Conservation (phyloP, 1,140 invertebrate species). For the Panulirus ornatus region DNA sequence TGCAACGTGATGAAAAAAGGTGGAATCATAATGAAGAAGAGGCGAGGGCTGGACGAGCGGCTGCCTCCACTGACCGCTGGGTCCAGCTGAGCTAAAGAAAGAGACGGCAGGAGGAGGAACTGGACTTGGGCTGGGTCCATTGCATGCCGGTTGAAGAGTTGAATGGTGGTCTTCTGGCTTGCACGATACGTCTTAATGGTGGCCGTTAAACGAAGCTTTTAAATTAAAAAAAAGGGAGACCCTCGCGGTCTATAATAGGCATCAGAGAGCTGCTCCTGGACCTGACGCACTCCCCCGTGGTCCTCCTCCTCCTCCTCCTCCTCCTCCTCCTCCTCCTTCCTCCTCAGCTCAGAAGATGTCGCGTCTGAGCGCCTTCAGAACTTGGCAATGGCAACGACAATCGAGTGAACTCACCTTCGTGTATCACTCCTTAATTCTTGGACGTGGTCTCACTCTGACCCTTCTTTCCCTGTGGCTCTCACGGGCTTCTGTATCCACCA, state of each 20-base stretch:
- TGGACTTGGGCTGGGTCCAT: constrained; percentile 55
- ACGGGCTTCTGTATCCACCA: no score
- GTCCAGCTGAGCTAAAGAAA: constrained; percentile 10
- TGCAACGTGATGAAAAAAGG: constrained; percentile 49
- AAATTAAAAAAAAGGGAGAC: no score
- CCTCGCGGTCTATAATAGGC: constrained; percentile 17
- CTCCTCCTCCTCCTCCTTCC: neutral
- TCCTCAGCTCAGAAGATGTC: no score
- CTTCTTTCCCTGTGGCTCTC: no score
- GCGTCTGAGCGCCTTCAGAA: no score
- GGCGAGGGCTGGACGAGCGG: neutral
- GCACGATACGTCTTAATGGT: constrained; percentile 67
- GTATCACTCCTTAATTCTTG: no score
- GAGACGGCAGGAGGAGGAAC: constrained; percentile 43
- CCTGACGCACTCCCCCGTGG: neutral
- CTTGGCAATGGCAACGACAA: no score
- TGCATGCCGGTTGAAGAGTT: constrained; percentile 62
- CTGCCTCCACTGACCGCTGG: constrained; percentile 14
- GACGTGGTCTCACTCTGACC: no score
- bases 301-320: neutral
- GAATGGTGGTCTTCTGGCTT: constrained; percentile 52
- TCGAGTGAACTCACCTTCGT: no score
- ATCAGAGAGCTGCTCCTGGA: constrained; percentile 21
- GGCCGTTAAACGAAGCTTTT: constrained; percentile 48
- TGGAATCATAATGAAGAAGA: neutral